A percentile compares a stretch with the other conserved stretches of the same genome.
phyloP scores from a whole-genome alignment of 2,797 vertebrate species.

The Notoglanidium macrostoma region DNA sequence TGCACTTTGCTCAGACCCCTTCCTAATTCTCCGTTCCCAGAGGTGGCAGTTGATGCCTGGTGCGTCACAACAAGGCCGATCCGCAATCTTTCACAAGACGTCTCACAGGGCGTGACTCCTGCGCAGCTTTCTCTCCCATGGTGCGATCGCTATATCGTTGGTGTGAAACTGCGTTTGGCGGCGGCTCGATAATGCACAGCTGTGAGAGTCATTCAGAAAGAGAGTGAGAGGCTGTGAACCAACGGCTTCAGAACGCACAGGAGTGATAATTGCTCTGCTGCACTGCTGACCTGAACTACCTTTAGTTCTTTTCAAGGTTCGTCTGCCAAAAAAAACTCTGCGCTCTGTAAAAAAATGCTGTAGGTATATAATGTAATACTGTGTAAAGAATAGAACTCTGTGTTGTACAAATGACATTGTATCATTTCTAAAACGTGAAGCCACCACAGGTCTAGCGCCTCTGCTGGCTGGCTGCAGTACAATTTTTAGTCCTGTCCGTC shows the following conservation, averaged over 20 bases:
- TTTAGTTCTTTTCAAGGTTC: background rate
- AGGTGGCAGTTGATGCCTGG: constrained; percentile 22
- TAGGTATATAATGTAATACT: background rate
- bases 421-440: too few species aligned
- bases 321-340: background rate
- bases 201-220: background rate
- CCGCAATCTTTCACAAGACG: constrained; percentile 7
- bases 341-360: background rate
- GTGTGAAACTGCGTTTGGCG: constrained; percentile 45
- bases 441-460: too few species aligned
- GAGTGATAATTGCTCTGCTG: background rate
- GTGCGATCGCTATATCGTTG: constrained; percentile 15
- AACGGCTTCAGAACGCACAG: background rate
- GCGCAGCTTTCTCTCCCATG: constrained; percentile 9
- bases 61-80: constrained; percentile 23
- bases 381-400: background rate
- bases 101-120: background rate
- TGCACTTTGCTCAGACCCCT: constrained; percentile 49
- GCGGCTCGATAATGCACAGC: background rate
- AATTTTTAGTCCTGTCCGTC: too few species aligned
- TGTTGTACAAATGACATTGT: background rate
- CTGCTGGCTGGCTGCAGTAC: too few species aligned
- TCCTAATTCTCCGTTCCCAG: constrained; percentile 5
- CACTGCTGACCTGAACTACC: background rate
- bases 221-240: background rate